Evolutionary conservation across 2,113 vertebrate genomes (phyloP).

Genomic region (Pantherophis guttatus): DNA sequence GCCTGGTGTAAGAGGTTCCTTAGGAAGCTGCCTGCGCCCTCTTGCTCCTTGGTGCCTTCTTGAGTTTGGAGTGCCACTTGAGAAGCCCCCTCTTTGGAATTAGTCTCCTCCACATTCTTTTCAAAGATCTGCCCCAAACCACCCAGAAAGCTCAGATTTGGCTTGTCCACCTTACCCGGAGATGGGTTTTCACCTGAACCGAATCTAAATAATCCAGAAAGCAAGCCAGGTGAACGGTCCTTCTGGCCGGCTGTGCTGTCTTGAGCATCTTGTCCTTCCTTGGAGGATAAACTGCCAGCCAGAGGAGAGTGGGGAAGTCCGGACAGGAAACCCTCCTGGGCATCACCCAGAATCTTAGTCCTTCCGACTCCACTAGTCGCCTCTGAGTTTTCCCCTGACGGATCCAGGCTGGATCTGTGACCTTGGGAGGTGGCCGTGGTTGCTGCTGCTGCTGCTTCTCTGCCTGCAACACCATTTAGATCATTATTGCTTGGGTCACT

Average conservation of each 20-base stretch:
- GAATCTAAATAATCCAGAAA: slow-evolving; percentile 71
- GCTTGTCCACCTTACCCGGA: slow-evolving; percentile 58
- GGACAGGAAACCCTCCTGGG: slow-evolving; percentile 68
- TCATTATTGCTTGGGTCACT: slow-evolving; percentile 19
- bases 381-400: slow-evolving; percentile 19
- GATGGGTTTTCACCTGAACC: slow-evolving; percentile 61
- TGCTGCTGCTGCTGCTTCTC: background rate
- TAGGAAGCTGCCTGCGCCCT: slow-evolving; percentile 51
- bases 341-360: slow-evolving; percentile 34
- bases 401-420: background rate
- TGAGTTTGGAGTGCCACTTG: slow-evolving; percentile 38
- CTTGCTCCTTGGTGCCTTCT: slow-evolving; percentile 47
- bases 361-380: slow-evolving; percentile 30
- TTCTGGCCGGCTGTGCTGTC: slow-evolving; percentile 50
- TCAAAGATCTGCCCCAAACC: slow-evolving; percentile 57
- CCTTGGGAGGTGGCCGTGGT: background rate
- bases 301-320: slow-evolving; percentile 70
- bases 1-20: slow-evolving; percentile 54
- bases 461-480: background rate
- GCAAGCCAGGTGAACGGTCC: slow-evolving; percentile 51
- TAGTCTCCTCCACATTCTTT: slow-evolving; percentile 49
- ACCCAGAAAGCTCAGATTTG: slow-evolving; percentile 47
- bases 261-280: slow-evolving; percentile 56
- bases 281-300: slow-evolving; percentile 58
- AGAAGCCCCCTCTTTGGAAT: background rate